These are phyloP conservation scores for Argyrosomus regius DNA, from an alignment of 2,797 vertebrate genomes.

Conservation along the genomic window DNA sequence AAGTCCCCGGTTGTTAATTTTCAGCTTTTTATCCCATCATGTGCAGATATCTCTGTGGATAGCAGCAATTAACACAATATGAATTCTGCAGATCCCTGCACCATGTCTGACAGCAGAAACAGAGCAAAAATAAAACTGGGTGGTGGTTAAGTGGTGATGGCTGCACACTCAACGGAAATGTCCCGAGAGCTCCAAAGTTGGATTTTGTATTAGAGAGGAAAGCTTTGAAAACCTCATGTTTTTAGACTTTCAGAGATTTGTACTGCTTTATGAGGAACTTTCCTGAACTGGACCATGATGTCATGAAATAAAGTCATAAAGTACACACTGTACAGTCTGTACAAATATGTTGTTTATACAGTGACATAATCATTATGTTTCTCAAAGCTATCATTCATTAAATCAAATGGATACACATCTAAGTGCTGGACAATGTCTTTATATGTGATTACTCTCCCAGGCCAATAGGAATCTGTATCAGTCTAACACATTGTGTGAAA, in stretches of 20 bases:
- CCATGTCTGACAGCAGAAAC: constrained; percentile 34
- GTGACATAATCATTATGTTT: background rate
- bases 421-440: background rate
- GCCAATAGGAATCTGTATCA: background rate
- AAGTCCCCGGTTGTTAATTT: constrained; percentile 19
- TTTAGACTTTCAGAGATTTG: background rate
- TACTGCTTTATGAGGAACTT: background rate
- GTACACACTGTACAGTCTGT: background rate
- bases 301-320: constrained; percentile 34
- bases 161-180: constrained; percentile 17
- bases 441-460: background rate
- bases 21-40: constrained; percentile 4
- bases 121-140: constrained; percentile 17
- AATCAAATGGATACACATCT: constrained; percentile 16
- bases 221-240: constrained; percentile 14
- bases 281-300: constrained; percentile 10
- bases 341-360: background rate
- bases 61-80: constrained; percentile 23
- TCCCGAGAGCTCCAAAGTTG: constrained; percentile 26
- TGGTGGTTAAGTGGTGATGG: constrained; percentile 29
- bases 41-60: constrained; percentile 21
- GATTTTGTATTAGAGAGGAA: constrained; percentile 10
- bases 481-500: background rate
- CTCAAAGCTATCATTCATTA: constrained; percentile 5
- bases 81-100: constrained; percentile 21